Evolutionary conservation across 2,797 vertebrate genomes (phyloP).

Genomic region (Muraenolepis orangiensis): DNA sequence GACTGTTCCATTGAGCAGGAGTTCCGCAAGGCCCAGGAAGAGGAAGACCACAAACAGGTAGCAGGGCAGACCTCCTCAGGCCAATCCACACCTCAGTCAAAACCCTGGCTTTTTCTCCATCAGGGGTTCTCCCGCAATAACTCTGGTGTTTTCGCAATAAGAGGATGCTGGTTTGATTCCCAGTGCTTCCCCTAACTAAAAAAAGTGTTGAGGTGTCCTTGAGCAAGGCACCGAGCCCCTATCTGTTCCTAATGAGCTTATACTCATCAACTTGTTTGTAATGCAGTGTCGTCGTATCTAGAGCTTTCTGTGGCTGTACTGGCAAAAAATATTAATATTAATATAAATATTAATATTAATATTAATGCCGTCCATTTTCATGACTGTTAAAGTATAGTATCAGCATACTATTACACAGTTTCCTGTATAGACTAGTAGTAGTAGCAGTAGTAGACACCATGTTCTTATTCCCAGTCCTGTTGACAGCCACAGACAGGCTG

Average conservation of each 20-base stretch:
- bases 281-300: background rate
- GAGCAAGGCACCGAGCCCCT: background rate
- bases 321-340: background rate
- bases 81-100: slow-evolving; percentile 6
- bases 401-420: background rate
- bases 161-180: background rate
- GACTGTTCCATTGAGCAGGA: slow-evolving; percentile 97
- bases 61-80: slow-evolving; percentile 17
- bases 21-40: slow-evolving; percentile 95
- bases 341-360: background rate
- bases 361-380: background rate
- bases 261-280: background rate
- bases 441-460: background rate
- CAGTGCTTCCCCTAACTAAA: background rate
- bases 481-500: slow-evolving; percentile 45
- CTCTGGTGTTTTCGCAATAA: background rate
- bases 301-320: background rate
- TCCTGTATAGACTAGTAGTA: background rate
- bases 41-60: slow-evolving; percentile 96
- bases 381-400: background rate
- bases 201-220: background rate
- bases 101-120: slow-evolving; percentile 25
- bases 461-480: slow-evolving; percentile 21
- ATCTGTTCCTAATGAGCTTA: background rate
- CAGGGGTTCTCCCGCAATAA: background rate